These are phyloP conservation scores for Isaurus tuberculatus DNA, from an alignment of 92 coral and sea anemone genomes.

Conservation along the genomic window DNA sequence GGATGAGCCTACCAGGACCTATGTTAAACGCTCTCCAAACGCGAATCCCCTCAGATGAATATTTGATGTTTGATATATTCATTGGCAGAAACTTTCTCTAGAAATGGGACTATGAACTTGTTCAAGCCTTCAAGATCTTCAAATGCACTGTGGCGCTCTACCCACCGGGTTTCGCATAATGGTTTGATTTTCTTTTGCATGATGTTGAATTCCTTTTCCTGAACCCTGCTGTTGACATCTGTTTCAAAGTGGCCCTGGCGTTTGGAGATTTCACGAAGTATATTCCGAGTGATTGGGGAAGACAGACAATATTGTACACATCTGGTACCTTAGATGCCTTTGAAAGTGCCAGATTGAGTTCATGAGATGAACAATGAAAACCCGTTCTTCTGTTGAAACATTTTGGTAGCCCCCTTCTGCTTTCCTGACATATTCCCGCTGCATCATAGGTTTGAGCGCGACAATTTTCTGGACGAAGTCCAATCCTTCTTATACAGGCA, in stretches of 20 bases:
- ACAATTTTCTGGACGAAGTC: conserved; percentile 4
- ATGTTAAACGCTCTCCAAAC: conserved; percentile 24
- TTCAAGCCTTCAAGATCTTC: not conserved
- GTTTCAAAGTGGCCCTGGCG: conserved; percentile 1
- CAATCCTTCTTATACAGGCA: not conserved
- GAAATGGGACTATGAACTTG: not conserved
- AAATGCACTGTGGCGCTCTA: not conserved
- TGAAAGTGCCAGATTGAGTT: conserved; percentile 5
- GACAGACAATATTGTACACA: not conserved
- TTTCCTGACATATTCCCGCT: conserved; percentile 5
- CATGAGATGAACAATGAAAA: conserved; percentile 3
- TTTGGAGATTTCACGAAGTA: not conserved
- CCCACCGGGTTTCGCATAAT: not conserved
- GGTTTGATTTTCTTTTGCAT: not conserved
- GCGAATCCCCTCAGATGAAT: conserved; percentile 19
- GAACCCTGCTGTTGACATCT: not conserved
- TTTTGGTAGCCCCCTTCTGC: conserved; percentile 1
- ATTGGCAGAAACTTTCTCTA: no score
- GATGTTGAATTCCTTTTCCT: conserved; percentile 3
- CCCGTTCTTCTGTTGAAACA: conserved; percentile 2
- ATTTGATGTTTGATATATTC: conserved; percentile 4
- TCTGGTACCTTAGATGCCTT: conserved; percentile 6
- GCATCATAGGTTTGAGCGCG: not conserved
- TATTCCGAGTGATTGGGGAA: not conserved
- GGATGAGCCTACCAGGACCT: conserved; percentile 22